A percentile compares a stretch with the other conserved stretches of the same genome.
Evolutionary conservation across 2,888 invertebrate genomes (phyloP).

Genomic region (Eupithecia insigniata): DNA sequence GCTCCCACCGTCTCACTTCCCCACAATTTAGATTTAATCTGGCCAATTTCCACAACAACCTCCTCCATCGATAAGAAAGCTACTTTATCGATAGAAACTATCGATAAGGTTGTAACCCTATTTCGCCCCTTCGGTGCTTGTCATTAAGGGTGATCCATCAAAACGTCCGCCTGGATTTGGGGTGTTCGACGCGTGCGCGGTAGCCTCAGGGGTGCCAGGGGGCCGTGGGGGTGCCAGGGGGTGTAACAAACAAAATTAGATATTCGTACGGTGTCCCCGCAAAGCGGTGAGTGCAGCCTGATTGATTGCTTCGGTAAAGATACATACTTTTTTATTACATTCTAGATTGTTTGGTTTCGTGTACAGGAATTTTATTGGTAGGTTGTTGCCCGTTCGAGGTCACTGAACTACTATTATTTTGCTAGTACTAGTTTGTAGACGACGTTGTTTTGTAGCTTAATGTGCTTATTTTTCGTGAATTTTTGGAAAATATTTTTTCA

Average conservation of each 20-base stretch:
- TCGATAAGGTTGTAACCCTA: slow-evolving; percentile 56
- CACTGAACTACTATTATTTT: slow-evolving; percentile 27
- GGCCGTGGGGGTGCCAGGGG: slow-evolving; percentile 46
- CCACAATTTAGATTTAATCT: slow-evolving; percentile 62
- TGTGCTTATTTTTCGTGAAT: neutral
- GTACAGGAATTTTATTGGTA: slow-evolving; percentile 35
- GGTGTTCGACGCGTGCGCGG: slow-evolving; percentile 78
- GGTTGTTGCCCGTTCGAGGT: slow-evolving; percentile 32
- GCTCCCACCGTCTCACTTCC: slow-evolving; percentile 45
- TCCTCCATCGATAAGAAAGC: slow-evolving; percentile 52
- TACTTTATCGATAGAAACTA: slow-evolving; percentile 49
- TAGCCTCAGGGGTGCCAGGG: slow-evolving; percentile 43
- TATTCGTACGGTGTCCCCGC: slow-evolving; percentile 81
- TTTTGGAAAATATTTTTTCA: neutral
- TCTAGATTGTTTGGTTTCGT: slow-evolving; percentile 42
- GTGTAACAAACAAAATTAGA: slow-evolving; percentile 81
- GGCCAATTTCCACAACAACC: slow-evolving; percentile 57
- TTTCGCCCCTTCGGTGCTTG: slow-evolving; percentile 77
- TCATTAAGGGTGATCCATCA: slow-evolving; percentile 85
- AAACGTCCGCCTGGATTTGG: slow-evolving; percentile 83
- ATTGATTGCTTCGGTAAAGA: slow-evolving; percentile 72
- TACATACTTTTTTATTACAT: slow-evolving; percentile 46
- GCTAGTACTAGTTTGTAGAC: neutral
- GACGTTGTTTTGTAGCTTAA: neutral
- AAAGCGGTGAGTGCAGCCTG: slow-evolving; percentile 76